Percentiles rank a stretch among this genome's conserved stretches.
phyloP scores from a whole-genome alignment of 2,113 vertebrate genomes.

The Macquaria ambigua region DNA sequence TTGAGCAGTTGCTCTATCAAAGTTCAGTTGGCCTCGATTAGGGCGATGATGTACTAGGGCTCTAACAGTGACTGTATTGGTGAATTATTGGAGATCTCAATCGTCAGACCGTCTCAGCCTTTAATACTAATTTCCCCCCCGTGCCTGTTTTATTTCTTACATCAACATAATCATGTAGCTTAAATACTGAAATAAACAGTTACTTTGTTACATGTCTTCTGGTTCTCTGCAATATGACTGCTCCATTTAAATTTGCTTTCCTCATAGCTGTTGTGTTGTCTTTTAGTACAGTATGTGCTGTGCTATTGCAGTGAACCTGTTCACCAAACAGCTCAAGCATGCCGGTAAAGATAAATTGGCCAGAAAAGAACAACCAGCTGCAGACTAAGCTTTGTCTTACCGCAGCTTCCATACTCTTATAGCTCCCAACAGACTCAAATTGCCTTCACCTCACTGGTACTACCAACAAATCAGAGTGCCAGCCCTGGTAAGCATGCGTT shows the following conservation, averaged over 20 bases:
- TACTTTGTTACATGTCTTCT: neutral
- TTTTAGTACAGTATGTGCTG: conserved; percentile 29
- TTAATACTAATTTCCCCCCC: no score
- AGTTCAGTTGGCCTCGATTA: conserved; percentile 40
- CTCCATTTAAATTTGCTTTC: conserved; percentile 10
- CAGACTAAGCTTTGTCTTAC: conserved; percentile 18
- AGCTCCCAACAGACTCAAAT: conserved; percentile 1
- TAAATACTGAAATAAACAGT: neutral
- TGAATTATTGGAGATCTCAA: neutral
- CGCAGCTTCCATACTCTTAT: conserved; percentile 7
- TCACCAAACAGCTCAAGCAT: conserved; percentile 4
- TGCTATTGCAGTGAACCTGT: conserved; percentile 30
- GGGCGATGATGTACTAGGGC: conserved; percentile 20
- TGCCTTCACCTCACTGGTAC: conserved; percentile 7
- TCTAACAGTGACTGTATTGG: conserved; percentile 43
- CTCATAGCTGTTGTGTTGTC: neutral
- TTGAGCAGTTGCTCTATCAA: conserved; percentile 56
- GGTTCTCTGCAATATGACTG: neutral
- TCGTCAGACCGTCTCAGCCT: neutral
- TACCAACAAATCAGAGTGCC: conserved; percentile 14
- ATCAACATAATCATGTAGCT: conserved; percentile 2
- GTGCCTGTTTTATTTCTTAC: conserved; percentile 15
- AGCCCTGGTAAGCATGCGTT: conserved; percentile 28
- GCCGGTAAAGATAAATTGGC: conserved; percentile 1
- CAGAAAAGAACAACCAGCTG: conserved; percentile 26